These are phyloP conservation scores for Australoheros scitulus DNA, from an alignment of 2,113 vertebrate genomes.

Conservation along the genomic window DNA sequence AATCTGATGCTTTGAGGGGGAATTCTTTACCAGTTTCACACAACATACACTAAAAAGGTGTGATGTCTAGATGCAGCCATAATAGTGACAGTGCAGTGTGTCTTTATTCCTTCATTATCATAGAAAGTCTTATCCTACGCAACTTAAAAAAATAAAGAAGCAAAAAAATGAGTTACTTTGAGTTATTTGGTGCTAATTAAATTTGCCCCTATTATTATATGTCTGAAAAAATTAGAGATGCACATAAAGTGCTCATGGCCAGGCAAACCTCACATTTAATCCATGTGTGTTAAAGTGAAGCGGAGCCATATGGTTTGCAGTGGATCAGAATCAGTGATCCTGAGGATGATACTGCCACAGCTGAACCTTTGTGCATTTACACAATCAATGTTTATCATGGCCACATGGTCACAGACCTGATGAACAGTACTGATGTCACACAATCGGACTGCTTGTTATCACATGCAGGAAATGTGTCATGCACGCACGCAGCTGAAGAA, in stretches of 20 bases:
- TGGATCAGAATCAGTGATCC: constrained; percentile 70
- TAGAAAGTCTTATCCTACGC: too few species aligned
- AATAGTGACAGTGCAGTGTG: too few species aligned
- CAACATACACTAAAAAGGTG: too few species aligned
- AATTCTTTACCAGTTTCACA: too few species aligned
- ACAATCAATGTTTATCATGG: constrained; percentile 68
- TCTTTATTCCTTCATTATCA: too few species aligned
- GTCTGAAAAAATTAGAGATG: too few species aligned
- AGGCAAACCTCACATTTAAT: constrained; percentile 40
- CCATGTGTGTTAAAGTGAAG: constrained; percentile 56
- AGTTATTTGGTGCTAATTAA: too few species aligned
- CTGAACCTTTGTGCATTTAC: constrained; percentile 65
- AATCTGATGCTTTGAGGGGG: too few species aligned
- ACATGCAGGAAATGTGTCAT: constrained; percentile 22
- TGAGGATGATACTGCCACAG: constrained; percentile 55
- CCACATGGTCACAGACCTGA: constrained; percentile 30
- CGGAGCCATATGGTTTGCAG: constrained; percentile 68
- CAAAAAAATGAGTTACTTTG: too few species aligned
- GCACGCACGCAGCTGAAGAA: neutral
- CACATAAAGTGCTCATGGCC: neutral
- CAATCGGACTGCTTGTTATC: constrained; percentile 48
- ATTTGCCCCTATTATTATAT: too few species aligned
- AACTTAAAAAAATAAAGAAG: too few species aligned
- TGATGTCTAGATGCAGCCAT: too few species aligned
- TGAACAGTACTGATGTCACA: constrained; percentile 45